Conservation (phyloP, 2,888 invertebrate species). For the Corbicula japonica region DNA sequence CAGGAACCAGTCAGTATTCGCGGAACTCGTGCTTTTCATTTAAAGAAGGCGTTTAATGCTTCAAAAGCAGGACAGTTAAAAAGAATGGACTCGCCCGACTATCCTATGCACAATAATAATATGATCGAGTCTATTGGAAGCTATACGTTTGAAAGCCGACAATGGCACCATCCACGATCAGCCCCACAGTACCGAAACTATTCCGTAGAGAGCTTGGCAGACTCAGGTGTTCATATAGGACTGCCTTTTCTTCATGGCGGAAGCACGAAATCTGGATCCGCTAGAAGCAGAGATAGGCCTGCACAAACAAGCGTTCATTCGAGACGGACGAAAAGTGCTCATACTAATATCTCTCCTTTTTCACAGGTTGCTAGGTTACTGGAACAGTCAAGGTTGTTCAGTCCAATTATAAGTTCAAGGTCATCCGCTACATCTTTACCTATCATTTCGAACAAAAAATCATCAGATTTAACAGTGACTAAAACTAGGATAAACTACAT, state of each 20-base stretch:
- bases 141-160: conserved; percentile 69
- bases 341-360: conserved; percentile 49
- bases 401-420: conserved; percentile 21
- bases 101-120: conserved; percentile 42
- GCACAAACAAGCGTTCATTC: background rate
- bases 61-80: conserved; percentile 23
- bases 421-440: conserved; percentile 38
- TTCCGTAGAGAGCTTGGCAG: conserved; percentile 53
- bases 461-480: conserved; percentile 11
- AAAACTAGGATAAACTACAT: conserved; percentile 54
- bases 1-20: conserved; percentile 57
- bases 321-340: conserved; percentile 32
- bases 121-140: conserved; percentile 66
- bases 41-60: conserved; percentile 31
- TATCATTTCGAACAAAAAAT: conserved; percentile 31
- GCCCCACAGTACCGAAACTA: conserved; percentile 50
- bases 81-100: conserved; percentile 12
- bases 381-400: conserved; percentile 41
- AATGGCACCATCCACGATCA: conserved; percentile 68
- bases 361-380: conserved; percentile 59
- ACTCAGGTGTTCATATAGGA: conserved; percentile 43
- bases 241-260: conserved; percentile 56
- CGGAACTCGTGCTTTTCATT: conserved; percentile 49
- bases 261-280: conserved; percentile 3
- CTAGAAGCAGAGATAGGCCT: background rate